phyloP scores from a whole-genome alignment of 2,113 vertebrate species.

The Danionella cerebrum region DNA sequence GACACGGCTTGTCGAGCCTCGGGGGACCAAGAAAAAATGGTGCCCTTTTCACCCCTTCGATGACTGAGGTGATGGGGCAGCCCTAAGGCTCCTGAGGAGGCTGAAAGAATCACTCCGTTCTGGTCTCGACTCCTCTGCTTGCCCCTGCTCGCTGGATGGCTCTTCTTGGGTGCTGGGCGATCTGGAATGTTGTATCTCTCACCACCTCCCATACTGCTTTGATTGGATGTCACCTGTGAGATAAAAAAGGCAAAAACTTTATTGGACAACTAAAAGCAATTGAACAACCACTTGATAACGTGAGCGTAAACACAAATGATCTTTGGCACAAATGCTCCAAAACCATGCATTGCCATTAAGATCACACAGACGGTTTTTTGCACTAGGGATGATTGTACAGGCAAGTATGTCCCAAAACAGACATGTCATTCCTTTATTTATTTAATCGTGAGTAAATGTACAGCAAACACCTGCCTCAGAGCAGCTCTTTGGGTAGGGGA shows the following conservation, averaged over 20 bases:
- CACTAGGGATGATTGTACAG: no score
- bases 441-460: no score
- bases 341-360: no score
- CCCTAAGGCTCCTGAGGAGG: constrained; percentile 49
- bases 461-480: no score
- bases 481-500: no score
- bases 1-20: constrained; percentile 84
- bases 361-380: no score
- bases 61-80: constrained; percentile 59
- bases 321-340: no score
- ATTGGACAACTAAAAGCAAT: not conserved
- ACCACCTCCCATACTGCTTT: constrained; percentile 89
- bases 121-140: constrained; percentile 81
- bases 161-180: constrained; percentile 72
- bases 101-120: constrained; percentile 63
- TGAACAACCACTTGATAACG: no score
- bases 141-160: constrained; percentile 70
- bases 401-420: no score
- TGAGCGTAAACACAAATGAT: no score
- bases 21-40: constrained; percentile 65
- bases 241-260: not conserved
- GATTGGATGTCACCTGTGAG: constrained; percentile 79
- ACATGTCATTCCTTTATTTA: no score
- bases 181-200: constrained; percentile 92
- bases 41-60: constrained; percentile 72